Evolutionary conservation across 2,888 invertebrate species (phyloP), one percentile per base, ranked within the genome.

Genomic region (Ophioninae sp.): DNA sequence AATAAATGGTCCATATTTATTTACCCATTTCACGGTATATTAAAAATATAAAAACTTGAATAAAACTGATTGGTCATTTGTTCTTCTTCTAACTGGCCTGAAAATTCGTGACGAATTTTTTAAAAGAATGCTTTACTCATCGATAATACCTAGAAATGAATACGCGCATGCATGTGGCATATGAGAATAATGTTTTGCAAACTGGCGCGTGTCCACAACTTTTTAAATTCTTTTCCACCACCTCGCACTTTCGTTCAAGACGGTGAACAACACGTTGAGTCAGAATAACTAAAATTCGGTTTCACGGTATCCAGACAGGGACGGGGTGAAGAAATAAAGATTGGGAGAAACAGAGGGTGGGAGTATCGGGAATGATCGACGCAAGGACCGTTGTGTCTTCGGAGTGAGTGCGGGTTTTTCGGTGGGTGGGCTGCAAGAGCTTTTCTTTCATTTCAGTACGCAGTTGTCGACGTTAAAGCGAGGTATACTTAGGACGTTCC

Each of bases 231-330:
- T 7, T 17, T 56, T 68, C 73, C 50, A 72, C 74, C 78, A n/a
- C 78, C 69, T 62, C 57, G 57, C 56, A 74, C 61, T 73, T 56
- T 56, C 74, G 69, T 73, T 67, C 50, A 56, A 67, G 80, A 86
- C 83, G 87, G 87, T 82, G 87, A 86, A 89, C 86, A 89, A 89
- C 82, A 87, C 88, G 88, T 88, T 91, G 90, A 91, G 88, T 91
- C 91, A 90, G 81, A 84, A 81, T 84, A 86, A 87, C 88, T 83
- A 88, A 88, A 86, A 88, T 81, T 79, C 81, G 76, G 85, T 82
- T 86, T 79, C 84, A 83, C 87, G 85, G 79, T 85, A 79, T 79
- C 74, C 50, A 86, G 85, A 86, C 87, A n/a, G 41, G 44, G 13
- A 50, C 13, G 50, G 7, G 61, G 23, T 73, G 23, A 59, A 67